phyloP scores from a whole-genome alignment of 2,888 invertebrate genomes.

The Cosmorhoe ocellata region DNA sequence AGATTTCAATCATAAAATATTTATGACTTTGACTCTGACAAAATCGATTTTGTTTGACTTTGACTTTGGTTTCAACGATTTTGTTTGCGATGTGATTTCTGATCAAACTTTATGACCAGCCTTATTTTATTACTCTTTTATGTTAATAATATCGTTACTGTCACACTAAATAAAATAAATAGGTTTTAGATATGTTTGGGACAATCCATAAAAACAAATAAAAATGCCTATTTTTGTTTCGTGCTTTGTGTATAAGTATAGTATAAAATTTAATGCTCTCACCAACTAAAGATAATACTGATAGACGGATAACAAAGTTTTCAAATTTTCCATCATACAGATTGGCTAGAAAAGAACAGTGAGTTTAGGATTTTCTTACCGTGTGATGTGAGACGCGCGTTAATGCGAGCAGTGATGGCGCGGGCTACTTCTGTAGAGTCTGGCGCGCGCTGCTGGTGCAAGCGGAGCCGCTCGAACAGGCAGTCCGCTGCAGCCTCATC shows the following conservation, averaged over 20 bases:
- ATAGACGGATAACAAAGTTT: too few species aligned
- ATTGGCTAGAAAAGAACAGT: background rate
- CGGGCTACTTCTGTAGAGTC: constrained; percentile 71
- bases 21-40: too few species aligned
- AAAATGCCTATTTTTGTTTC: background rate
- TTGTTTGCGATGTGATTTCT: background rate
- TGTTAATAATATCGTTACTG: background rate
- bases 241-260: background rate
- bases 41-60: background rate
- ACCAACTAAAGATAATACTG: too few species aligned
- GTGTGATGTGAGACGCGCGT: constrained; percentile 70
- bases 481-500: constrained; percentile 70
- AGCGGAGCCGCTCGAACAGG: constrained; percentile 72
- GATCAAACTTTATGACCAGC: background rate
- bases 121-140: background rate
- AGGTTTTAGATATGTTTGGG: background rate
- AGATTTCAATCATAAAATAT: background rate
- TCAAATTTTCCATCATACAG: too few species aligned
- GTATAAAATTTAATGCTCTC: too few species aligned
- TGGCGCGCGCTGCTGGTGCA: constrained; percentile 69
- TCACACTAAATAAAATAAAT: background rate
- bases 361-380: constrained; percentile 43
- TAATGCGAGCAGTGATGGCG: constrained; percentile 71
- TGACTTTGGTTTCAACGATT: background rate
- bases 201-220: background rate